Evolutionary conservation across 2,888 invertebrate species (phyloP), one percentile per base, ranked within the genome.

Genomic region (Lasioglossum figueresi): DNA sequence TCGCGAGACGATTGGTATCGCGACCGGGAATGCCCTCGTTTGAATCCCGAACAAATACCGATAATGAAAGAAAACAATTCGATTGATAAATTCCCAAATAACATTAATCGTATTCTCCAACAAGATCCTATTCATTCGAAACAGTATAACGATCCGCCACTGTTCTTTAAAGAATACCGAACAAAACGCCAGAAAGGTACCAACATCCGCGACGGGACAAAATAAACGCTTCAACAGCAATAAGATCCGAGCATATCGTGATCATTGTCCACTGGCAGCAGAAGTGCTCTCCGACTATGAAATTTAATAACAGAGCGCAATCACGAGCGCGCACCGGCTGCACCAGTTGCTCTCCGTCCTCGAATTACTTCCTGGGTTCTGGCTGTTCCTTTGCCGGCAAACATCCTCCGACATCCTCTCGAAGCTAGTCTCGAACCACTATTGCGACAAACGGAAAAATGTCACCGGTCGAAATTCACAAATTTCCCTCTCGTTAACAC

Each of bases 401-500:
- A 52, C 52, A 52, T 52, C n/a, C 52, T 52, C 52, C 10, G 52
- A 52, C 52, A 10, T 52, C 37, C 37, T 10, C 37, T 23, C 1
- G 3, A 10, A 37, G 37, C 4, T 12, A 1, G 66, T 10, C 52
- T n/a, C 52, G 52, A 23, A 52, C n/a, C 23, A n/a, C n/a, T 52
- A n/a, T 52, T n/a, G 23, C 68, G 12, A 31, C 31, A 16, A 27
- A 45, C 14, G 45, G 31, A 45, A 31, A 72, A 72, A 31, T 63
- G 27, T 23, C 59, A 63, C n/a, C 43, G 40, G 19, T 45, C 19
- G 45, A 63, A 31, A 45, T 63, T 63, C 4, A 66, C 68, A 31
- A 34, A 71, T 56, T 37, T 45, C 16, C 6, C 37, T 37, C 37
- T 71, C 59, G 82, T 82, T 80, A 52, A 56, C 82, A 68, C 82